Evolutionary conservation across 2,113 vertebrate genomes (phyloP), one percentile per base, ranked within the genome.

Genomic region (Sciurus niger): DNA sequence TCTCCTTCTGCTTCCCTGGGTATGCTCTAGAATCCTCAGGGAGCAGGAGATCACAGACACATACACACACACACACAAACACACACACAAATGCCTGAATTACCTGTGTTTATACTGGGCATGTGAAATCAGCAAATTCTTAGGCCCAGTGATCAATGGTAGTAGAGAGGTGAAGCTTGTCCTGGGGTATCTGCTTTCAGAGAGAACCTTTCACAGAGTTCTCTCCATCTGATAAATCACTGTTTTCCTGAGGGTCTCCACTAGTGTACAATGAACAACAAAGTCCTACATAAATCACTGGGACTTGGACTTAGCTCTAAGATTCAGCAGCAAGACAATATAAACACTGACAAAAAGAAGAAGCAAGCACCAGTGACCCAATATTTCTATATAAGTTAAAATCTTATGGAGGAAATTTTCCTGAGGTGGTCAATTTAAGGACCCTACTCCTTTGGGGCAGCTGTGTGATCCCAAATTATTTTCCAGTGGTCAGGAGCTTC

Each of bases 171-270:
- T 88, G 34, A 85, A 55, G 76, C 34, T 28, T 77, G 53, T 32
- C 78, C 0, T 0, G 55, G 53, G 3, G 20, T 51, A 88, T 73
- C 92, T 86, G 84, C n/a, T 60, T 84, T 3, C 25, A 87, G 88
- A 67, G 28, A 67, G 40, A 95, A 95, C 73, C 77, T 89, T 84
- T 95, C 92, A 51, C 34, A 2, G 10, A 24, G 4, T 60, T 96
- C 77, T 74, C 85, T 80, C 24, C 93, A 68, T 68, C 89, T 63
- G 34, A 94, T 68, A 98, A 97, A 97, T 94, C 74, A 82, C 37
- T 63, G 67, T 4, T 22, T 43, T 82, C 34, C 93, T 58, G 12
- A 0, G 6, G 53, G 55, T 73, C 73, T 40, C 70, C 32, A 65
- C 55, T 16, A 9, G 58, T 85, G 28, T 37, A 60, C 10, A 70